Conservation (phyloP, 1,140 invertebrate species). For the Zaprionus tsacasi region DNA sequence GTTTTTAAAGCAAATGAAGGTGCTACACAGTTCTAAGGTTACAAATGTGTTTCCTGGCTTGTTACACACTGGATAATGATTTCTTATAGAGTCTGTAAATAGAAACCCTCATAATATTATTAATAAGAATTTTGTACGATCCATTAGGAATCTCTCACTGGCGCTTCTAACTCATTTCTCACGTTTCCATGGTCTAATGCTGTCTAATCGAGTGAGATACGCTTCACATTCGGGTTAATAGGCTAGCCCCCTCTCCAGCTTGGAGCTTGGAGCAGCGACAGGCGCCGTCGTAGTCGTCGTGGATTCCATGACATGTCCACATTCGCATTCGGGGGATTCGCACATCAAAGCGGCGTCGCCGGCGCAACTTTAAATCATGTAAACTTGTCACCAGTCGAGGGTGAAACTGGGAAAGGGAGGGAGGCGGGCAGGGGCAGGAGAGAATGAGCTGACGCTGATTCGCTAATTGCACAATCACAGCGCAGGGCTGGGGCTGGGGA, state of each 20-base stretch:
- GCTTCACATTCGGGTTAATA: slow-evolving; percentile 37
- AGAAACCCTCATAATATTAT: background rate
- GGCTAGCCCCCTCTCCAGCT: slow-evolving; percentile 10
- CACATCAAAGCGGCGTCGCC: slow-evolving; percentile 55
- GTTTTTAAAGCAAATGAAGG: too few species aligned
- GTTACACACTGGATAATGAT: too few species aligned
- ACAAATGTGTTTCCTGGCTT: too few species aligned
- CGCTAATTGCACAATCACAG: slow-evolving; percentile 76
- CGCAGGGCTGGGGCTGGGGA: slow-evolving; percentile 2
- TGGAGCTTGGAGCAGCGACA: background rate
- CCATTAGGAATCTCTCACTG: background rate
- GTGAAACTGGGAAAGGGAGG: slow-evolving; percentile 16
- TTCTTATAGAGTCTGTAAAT: too few species aligned
- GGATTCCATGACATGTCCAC: slow-evolving; percentile 16
- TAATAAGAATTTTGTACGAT: background rate
- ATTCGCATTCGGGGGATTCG: slow-evolving; percentile 9
- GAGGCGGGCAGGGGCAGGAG: background rate
- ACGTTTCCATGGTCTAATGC: slow-evolving; percentile 1
- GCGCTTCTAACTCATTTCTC: slow-evolving; percentile 10
- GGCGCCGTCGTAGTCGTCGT: slow-evolving; percentile 13
- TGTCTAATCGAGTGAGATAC: slow-evolving; percentile 26
- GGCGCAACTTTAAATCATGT: slow-evolving; percentile 62
- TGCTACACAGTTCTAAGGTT: too few species aligned
- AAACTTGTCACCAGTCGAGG: slow-evolving; percentile 63
- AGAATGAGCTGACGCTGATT: slow-evolving; percentile 24